These are phyloP conservation scores for Scytalopus superciliaris DNA, from an alignment of 2,113 vertebrate genomes.

Conservation along the genomic window DNA sequence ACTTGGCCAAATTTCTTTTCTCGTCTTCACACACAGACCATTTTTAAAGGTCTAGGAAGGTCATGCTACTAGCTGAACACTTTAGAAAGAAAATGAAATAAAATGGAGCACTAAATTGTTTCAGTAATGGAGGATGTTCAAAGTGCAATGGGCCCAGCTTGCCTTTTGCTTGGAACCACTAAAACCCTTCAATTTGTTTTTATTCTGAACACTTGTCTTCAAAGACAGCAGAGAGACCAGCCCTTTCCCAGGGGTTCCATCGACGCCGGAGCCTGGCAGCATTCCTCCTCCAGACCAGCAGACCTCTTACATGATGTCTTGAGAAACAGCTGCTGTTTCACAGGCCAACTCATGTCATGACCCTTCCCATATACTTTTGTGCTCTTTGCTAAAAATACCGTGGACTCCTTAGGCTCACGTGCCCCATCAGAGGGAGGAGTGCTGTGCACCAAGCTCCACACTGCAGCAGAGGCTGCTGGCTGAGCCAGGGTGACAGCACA, in stretches of 20 bases:
- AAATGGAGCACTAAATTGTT: neutral
- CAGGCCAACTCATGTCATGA: neutral
- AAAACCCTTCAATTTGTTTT: neutral
- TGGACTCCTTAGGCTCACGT: fast-evolving
- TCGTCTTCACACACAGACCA: neutral
- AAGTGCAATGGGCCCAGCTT: neutral
- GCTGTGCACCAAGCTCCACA: fast-evolving
- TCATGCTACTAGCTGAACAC: neutral
- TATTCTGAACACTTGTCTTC: neutral
- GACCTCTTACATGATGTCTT: neutral
- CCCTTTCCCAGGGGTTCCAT: neutral
- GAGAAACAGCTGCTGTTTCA: constrained; percentile 27
- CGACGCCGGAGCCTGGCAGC: neutral
- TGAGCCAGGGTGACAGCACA: neutral
- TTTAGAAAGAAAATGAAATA: neutral
- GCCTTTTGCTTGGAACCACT: neutral
- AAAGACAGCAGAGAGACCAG: neutral
- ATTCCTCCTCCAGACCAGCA: neutral
- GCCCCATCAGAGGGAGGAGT: neutral
- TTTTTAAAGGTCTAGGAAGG: neutral
- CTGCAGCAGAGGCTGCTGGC: neutral
- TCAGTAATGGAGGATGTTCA: neutral
- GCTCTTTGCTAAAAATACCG: constrained; percentile 37
- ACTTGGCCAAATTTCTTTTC: neutral
- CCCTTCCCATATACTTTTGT: constrained; percentile 1